Evolutionary conservation across 2,888 invertebrate species (phyloP).

Genomic region (Eutolmus rufibarbis): DNA sequence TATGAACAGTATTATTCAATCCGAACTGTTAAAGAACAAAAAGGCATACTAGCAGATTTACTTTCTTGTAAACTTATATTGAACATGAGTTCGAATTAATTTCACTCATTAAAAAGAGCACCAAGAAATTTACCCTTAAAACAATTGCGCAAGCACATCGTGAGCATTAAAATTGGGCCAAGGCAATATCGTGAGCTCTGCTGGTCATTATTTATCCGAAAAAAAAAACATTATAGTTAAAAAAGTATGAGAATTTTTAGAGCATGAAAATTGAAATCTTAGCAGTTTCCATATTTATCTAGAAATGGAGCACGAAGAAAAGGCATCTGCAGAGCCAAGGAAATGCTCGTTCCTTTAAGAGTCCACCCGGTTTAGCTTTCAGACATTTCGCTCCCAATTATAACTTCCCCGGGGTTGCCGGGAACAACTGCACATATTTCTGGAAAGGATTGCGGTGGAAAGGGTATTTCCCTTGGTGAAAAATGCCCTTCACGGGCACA

Average conservation of each 20-base stretch:
- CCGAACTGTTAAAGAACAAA: no score
- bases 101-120: not conserved
- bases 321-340: not conserved
- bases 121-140: not conserved
- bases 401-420: not conserved
- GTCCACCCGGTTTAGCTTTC: not conserved
- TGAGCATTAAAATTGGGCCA: not conserved
- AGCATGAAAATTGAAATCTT: slow-evolving; percentile 28
- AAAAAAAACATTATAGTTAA: not conserved
- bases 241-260: not conserved
- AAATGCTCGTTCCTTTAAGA: not conserved
- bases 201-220: not conserved
- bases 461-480: not conserved
- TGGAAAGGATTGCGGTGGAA: not conserved
- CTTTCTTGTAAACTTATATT: no score
- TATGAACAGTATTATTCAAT: no score
- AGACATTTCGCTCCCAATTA: slow-evolving; percentile 15
- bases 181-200: not conserved
- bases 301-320: not conserved
- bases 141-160: not conserved
- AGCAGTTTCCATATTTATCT: slow-evolving; percentile 15
- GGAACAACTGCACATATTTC: not conserved
- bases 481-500: not conserved
- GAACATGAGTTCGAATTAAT: not conserved
- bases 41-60: no score